Evolutionary conservation across 2,113 vertebrate species (phyloP), one percentile per base, ranked within the genome.

Genomic region (Pollimyrus isidori): DNA sequence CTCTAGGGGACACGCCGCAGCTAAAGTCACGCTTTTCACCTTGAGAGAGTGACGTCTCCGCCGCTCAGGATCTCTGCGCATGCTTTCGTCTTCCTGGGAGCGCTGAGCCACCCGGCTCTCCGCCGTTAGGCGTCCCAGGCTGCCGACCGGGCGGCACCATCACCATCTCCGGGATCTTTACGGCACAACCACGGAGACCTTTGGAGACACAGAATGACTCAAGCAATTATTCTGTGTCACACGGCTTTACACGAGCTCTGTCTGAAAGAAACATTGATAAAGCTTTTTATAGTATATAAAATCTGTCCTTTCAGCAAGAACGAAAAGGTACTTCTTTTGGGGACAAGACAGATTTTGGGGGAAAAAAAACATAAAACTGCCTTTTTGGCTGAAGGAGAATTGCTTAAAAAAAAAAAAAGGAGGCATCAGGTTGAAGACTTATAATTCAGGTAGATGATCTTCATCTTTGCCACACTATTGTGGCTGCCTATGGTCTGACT

Each of bases 21-120:
- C 26, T 73, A 88, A 88, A 42, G 88, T 88, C 48, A 88, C 88
- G 15, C 52, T 85, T 62, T 26, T 58, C 88, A 48, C 88, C 52
- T n/a, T 48, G 76, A 62, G n/a, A 89, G 39, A 6, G 13, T 9
- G 73, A 0, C 23, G 10, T 23, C 21, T 42, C 69, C 42, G 21
- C 17, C 5, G n/a, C 50, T 46, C 39, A 26, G 19, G 26, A 17
- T 42, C 45, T 35, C 58, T 39, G 46, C 65, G 0, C 1, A 46
- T 50, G 88, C 69, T 23, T 30, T 13, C 53, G 30, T 48, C 69
- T 88, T 69, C 35, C 46, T 19, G 39, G 48, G 42, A 39, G 13
- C 45, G 46, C 17, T 7, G 11, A 49, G 58, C 62, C 87, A 88
- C 11, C 45, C 17, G 87, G 87, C n/a, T 30, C 58, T 69, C 26